Conservation (phyloP, 2,113 vertebrate species). For the Pterocles orientalis region DNA sequence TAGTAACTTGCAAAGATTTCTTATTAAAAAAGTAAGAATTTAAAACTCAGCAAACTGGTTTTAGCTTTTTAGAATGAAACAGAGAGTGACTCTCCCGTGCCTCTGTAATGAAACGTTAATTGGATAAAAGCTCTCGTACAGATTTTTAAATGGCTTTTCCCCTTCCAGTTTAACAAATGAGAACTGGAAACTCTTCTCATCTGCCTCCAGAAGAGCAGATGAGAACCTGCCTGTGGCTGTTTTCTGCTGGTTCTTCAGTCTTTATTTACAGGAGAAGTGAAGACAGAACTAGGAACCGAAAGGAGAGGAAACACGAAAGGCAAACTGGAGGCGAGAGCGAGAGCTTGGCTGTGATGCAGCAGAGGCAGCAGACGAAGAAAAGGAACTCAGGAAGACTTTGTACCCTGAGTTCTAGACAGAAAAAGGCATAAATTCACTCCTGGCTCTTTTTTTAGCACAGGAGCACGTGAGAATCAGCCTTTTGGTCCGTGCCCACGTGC, state of each 20-base stretch:
- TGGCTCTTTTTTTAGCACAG: not conserved
- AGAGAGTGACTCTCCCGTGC: not conserved
- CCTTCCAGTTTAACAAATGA: not conserved
- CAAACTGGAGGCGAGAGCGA: not conserved
- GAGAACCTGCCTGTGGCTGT: not conserved
- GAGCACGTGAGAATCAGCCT: accelerated
- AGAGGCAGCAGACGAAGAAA: not conserved
- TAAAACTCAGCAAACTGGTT: not conserved
- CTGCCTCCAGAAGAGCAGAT: not conserved
- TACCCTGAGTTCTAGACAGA: not conserved
- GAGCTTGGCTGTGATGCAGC: not conserved
- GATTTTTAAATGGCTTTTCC: not conserved
- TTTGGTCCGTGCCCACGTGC: not conserved
- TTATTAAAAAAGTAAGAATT: not conserved
- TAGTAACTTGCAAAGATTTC: not conserved
- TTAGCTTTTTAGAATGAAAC: not conserved
- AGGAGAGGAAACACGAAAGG: not conserved
- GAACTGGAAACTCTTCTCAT: not conserved
- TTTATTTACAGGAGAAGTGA: not conserved
- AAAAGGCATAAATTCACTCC: not conserved
- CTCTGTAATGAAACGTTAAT: conserved; percentile 55
- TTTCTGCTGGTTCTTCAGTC: not conserved
- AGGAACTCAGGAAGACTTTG: not conserved
- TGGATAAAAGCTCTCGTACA: conserved; percentile 44
- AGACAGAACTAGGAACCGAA: not conserved